Evolutionary conservation across 2,888 invertebrate species (phyloP), one percentile per base, ranked within the genome.

Genomic region (Hedychridium roseum): DNA sequence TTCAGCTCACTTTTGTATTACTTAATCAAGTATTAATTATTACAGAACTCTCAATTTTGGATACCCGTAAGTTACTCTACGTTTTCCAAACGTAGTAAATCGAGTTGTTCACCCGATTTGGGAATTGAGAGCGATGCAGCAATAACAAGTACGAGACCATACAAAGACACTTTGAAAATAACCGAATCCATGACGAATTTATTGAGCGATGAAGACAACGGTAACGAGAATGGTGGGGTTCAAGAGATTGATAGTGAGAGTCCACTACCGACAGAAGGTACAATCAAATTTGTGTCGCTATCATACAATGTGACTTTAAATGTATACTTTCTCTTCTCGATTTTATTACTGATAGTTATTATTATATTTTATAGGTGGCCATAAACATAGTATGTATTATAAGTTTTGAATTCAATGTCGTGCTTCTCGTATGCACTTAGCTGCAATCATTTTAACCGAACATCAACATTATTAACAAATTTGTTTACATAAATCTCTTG

Each of bases 111-210:
- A 0, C 93, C 94, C 0, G 94, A 94, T 79, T 84, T 92, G 68
- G 93, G 93, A n/a, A 93, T 94, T 55, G 93, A 93, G 73, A 93
- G 92, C 68, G 93, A 93, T 12, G 74, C 64, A 2, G 74, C 74
- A 2, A 54, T 72, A 9, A 60, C 71, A 0, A 70, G 67, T 3
- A 68, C 69, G 23, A 71, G 76, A 43, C 78, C 76, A 11, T 43
- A 77, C 7, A 70, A 76, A 51, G 74, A 78, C 36, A 73, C 75
- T 7, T 60, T 77, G 14, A 78, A 76, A 34, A 78, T 78, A n/a
- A 76, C 79, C 2, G 76, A 78, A 51, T 78, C 77, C 2, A 78
- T 79, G 76, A 73, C 72, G 12, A 79, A 79, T 65, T 60, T 79
- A 28, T 53, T 78, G 11, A 79, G 76, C 44, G 76, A 78, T 32